These are phyloP conservation scores for Neotragus pygmaeus DNA, from an alignment of 2,113 vertebrate genomes.

Conservation along the genomic window DNA sequence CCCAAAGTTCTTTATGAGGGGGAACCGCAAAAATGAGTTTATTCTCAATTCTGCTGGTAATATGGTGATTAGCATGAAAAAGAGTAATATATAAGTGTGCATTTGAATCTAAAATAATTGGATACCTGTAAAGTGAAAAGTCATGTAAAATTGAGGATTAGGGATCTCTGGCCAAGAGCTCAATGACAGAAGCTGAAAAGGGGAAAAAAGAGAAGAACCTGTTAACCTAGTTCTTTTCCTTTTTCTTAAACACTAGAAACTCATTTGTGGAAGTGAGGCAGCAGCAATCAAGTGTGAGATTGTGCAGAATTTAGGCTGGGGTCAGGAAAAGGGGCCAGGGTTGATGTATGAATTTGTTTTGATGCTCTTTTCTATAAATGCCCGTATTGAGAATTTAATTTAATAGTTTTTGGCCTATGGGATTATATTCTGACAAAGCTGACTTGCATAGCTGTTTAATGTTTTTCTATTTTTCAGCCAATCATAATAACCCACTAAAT, in stretches of 20 bases:
- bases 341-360: slow-evolving; percentile 3
- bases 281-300: not conserved
- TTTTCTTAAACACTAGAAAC: not conserved
- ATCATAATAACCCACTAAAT: slow-evolving; percentile 4
- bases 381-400: not conserved
- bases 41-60: slow-evolving; percentile 20
- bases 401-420: not conserved
- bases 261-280: not conserved
- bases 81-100: not conserved
- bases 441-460: not conserved
- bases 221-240: not conserved
- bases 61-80: not conserved
- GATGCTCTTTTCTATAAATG: not conserved
- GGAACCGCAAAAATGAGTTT: not conserved
- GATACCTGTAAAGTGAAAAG: not conserved
- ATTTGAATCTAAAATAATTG: not conserved
- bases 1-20: not conserved
- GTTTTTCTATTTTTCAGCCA: slow-evolving; percentile 15
- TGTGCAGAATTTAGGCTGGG: not conserved
- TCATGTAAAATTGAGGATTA: not conserved
- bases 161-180: not conserved
- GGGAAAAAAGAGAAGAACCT: not conserved
- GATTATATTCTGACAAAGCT: slow-evolving; percentile 19
- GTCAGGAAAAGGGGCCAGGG: not conserved
- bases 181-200: not conserved